Percentiles rank a stretch among this genome's conserved stretches.
phyloP scores from a whole-genome alignment of 92 coral and sea anemone genomes.

The Porites rus region DNA sequence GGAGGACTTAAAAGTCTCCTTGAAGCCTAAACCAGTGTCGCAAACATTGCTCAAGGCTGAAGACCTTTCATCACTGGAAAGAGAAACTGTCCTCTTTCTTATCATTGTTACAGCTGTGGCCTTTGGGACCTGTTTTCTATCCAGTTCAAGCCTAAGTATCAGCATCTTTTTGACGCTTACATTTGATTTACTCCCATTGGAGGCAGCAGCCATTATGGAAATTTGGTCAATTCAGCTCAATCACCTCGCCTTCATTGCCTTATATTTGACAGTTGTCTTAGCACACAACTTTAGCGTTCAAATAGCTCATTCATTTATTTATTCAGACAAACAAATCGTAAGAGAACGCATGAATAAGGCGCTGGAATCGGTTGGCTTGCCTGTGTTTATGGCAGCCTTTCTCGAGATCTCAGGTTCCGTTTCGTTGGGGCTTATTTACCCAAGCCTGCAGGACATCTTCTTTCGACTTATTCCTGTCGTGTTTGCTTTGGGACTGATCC shows the following conservation, averaged over 20 bases:
- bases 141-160: slow-evolving; percentile 21
- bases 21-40: slow-evolving; percentile 10
- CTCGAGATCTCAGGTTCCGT: slow-evolving; percentile 4
- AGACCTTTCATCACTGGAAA: slow-evolving; percentile 21
- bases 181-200: slow-evolving; percentile 24
- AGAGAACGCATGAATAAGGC: slow-evolving; percentile 15
- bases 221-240: slow-evolving; percentile 19
- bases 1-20: not conserved
- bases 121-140: not conserved
- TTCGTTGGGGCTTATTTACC: slow-evolving; percentile 46
- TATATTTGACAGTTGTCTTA: slow-evolving; percentile 16
- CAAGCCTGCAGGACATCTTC: slow-evolving; percentile 19
- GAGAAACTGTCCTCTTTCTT: not conserved
- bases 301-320: slow-evolving; percentile 27
- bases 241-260: slow-evolving; percentile 28
- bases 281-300: slow-evolving; percentile 22
- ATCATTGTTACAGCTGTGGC: slow-evolving; percentile 1
- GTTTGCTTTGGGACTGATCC: not conserved
- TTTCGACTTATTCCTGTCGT: slow-evolving; percentile 15
- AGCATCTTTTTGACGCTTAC: slow-evolving; percentile 7
- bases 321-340: not conserved
- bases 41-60: slow-evolving; percentile 16
- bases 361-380: not conserved
- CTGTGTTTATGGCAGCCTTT: not conserved
- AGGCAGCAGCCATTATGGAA: slow-evolving; percentile 26